A percentile compares a stretch with the other conserved stretches of the same genome.
These are phyloP conservation scores for Cotesia glomerata DNA, from an alignment of 1,140 invertebrate genomes.

Conservation along the genomic window DNA sequence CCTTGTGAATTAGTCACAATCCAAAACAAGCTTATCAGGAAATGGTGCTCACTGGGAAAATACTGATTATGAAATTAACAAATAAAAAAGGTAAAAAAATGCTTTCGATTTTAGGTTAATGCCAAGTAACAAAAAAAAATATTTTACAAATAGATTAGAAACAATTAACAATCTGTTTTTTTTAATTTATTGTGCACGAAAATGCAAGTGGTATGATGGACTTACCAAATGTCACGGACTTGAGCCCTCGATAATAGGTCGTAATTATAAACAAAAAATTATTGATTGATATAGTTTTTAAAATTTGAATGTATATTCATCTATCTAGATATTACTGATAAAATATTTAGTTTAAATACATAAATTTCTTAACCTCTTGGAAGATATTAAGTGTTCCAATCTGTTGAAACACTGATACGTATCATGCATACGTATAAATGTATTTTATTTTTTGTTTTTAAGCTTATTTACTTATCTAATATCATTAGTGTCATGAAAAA, in stretches of 20 bases:
- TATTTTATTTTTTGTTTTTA: neutral
- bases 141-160: slow-evolving; percentile 10
- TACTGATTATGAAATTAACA: slow-evolving; percentile 28
- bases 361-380: neutral
- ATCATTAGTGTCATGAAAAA: neutral
- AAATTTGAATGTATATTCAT: neutral
- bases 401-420: neutral
- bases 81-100: slow-evolving; percentile 4
- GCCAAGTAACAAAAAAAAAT: slow-evolving; percentile 10
- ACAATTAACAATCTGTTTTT: slow-evolving; percentile 5
- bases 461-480: neutral
- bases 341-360: neutral
- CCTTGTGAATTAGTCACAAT: neutral
- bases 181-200: slow-evolving; percentile 36
- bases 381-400: neutral
- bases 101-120: neutral
- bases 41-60: neutral
- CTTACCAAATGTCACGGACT: slow-evolving; percentile 53
- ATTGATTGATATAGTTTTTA: slow-evolving; percentile 27
- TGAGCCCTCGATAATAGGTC: slow-evolving; percentile 54
- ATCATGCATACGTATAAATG: neutral
- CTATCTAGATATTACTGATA: neutral
- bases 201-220: slow-evolving; percentile 45
- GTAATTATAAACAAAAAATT: slow-evolving; percentile 58
- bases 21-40: neutral